A percentile compares a stretch with the other conserved stretches of the same genome.
phyloP scores from a whole-genome alignment of 2,113 vertebrate genomes.

The Ahaetulla prasina region DNA sequence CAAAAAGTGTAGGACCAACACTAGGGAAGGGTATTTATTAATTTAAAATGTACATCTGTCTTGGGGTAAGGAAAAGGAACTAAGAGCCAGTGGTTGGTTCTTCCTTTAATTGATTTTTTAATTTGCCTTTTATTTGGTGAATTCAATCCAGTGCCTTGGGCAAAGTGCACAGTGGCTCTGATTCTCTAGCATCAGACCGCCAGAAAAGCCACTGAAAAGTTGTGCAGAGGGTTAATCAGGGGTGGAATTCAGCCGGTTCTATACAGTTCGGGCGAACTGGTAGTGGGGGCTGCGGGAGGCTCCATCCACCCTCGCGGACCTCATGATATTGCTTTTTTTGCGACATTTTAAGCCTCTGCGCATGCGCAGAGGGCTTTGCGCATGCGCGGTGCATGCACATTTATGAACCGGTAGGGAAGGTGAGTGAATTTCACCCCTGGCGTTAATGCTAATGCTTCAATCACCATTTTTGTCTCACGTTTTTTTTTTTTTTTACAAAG shows the following conservation, averaged over 20 bases:
- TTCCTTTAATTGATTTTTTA: neutral
- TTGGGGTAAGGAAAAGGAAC: neutral
- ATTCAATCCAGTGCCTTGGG: neutral
- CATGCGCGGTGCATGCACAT: too few relatives aligned
- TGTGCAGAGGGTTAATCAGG: neutral
- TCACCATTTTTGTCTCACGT: neutral
- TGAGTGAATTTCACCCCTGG: too few relatives aligned
- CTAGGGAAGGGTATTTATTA: neutral
- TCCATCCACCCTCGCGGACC: accelerated
- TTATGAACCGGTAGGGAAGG: too few relatives aligned
- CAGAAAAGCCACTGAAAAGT: neutral
- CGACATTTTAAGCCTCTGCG: too few relatives aligned
- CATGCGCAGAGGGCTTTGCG: too few relatives aligned
- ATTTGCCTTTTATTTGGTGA: neutral
- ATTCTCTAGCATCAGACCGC: neutral
- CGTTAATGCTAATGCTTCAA: neutral
- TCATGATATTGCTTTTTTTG: too few relatives aligned
- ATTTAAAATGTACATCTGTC: neutral
- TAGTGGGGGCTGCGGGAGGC: too few relatives aligned
- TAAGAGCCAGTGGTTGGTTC: neutral
- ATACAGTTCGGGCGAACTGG: too few relatives aligned
- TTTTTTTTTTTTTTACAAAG: neutral
- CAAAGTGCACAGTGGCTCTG: too few relatives aligned
- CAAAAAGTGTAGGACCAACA: neutral
- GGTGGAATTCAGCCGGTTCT: too few relatives aligned